Base-by-base conservation (phyloP, 2,113 vertebrate genomes). In the Dipodomys ordii region DNA sequence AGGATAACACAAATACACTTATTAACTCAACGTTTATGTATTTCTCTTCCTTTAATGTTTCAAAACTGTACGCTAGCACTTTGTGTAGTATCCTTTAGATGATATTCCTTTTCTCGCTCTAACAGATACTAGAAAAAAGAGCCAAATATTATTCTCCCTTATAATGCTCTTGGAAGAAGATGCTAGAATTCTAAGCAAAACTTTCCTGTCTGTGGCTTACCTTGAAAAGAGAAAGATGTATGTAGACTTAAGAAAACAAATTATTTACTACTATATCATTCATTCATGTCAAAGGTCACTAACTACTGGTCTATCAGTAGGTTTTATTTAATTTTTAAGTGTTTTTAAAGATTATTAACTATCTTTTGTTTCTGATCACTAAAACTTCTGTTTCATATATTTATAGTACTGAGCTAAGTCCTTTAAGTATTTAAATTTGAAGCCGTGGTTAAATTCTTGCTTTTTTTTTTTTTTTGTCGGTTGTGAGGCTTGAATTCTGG, bases 281-380 rank as follows among this genome's bases (percentile, higher is more conserved):
- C 44, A 76, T 77, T 88, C 9, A 53, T 71, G 90, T 91, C 62
- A 93, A 93, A 62, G 77, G 7, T 86, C 53, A 79, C 53, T 53
- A 92, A 8, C 44, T 87, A 91, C 49, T 25, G 85, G 11, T 57
- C 7, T 91, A 5, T 6, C 79, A 25, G 27, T 92, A 20, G n/a
- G 53, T 90, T 82, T 90, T 82, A 35, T 90, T 90, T 88, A 94
- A 69, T 82, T 67, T 85, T 71, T 57, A 19, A 78, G 18, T 79
- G 39, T 73, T 88, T 93, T 88, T 62, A 79, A 93, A 67, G 80
- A 78, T 84, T 15, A 92, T 13, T 92, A 93, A 71, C 7, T 13
- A 83, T 72, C 73, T 39, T 12, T 1, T 83, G 79, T 88, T 72
- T 65, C 30, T 12, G 27, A 79, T 65, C 28, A 78, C 27, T 32